Conservation (phyloP, 2,888 invertebrate genomes). For the Chalcis sispes region DNA sequence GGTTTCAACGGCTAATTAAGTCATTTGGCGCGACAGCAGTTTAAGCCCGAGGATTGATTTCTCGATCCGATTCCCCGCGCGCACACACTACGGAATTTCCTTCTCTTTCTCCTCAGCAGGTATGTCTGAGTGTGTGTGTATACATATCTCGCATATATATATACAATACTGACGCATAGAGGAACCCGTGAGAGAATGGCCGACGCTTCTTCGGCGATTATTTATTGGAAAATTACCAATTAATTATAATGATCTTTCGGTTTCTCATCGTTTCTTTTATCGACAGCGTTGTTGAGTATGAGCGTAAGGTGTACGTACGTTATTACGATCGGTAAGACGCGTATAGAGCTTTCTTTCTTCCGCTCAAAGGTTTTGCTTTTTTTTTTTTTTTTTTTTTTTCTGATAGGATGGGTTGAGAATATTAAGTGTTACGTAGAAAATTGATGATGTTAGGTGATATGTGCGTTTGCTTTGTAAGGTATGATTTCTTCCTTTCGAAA, state of each 20-base stretch:
- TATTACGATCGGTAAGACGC: neutral
- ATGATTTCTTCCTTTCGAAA: neutral
- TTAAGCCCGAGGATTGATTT: conserved; percentile 51
- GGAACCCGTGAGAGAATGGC: conserved; percentile 38
- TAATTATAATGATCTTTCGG: conserved; percentile 43
- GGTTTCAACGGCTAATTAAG: conserved; percentile 51
- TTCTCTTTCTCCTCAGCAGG: neutral
- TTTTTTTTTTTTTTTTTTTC: no score
- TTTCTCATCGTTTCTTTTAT: conserved; percentile 7
- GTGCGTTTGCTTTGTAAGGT: no score
- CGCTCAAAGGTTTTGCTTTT: neutral
- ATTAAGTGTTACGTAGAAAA: neutral
- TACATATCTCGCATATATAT: neutral
- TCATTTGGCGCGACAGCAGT: conserved; percentile 48
- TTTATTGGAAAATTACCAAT: conserved; percentile 51
- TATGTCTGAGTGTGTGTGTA: conserved; percentile 6
- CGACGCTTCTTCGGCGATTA: conserved; percentile 38
- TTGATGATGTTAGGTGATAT: no score
- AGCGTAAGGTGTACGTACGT: no score
- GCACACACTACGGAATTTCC: conserved; percentile 33
- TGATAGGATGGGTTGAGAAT: neutral
- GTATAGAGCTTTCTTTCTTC: neutral
- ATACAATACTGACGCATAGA: no score
- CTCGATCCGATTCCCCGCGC: conserved; percentile 40
- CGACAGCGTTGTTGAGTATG: no score